These are phyloP conservation scores for Ascaphus truei DNA, from an alignment of 2,113 vertebrate species.

Conservation along the genomic window DNA sequence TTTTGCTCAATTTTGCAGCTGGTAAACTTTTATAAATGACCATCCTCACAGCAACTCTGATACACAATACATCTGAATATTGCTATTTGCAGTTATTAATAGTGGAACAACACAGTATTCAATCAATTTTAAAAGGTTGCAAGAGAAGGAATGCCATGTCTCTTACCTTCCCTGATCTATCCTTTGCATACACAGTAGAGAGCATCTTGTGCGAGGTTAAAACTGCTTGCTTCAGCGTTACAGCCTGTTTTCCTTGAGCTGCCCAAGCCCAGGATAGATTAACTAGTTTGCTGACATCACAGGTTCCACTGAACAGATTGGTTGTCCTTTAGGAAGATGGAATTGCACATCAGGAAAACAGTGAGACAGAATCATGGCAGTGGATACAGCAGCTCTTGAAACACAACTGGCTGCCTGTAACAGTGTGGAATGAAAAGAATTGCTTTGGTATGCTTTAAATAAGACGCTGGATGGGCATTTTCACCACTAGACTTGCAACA, in stretches of 20 bases:
- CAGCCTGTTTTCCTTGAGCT: constrained; percentile 42
- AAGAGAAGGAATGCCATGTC: too few species aligned
- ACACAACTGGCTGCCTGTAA: constrained; percentile 43
- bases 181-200: neutral
- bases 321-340: constrained; percentile 46
- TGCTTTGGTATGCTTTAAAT: constrained; percentile 39
- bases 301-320: constrained; percentile 54
- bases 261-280: constrained; percentile 57
- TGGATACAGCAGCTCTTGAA: constrained; percentile 53
- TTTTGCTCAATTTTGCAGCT: too few species aligned
- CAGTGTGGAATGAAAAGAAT: constrained; percentile 46
- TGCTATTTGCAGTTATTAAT: too few species aligned
- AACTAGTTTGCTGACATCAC: constrained; percentile 72
- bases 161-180: neutral
- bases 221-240: constrained; percentile 37
- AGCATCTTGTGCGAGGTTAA: constrained; percentile 14
- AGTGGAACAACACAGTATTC: too few species aligned
- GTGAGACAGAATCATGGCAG: constrained; percentile 66
- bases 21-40: too few species aligned
- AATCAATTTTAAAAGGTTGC: too few species aligned
- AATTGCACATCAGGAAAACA: constrained; percentile 52
- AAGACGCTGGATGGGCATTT: constrained; percentile 24
- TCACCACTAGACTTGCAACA: constrained; percentile 6
- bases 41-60: too few species aligned
- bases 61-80: too few species aligned